Base-by-base conservation (phyloP, 2,888 invertebrate species). In the Sphecodes monilicornis region DNA sequence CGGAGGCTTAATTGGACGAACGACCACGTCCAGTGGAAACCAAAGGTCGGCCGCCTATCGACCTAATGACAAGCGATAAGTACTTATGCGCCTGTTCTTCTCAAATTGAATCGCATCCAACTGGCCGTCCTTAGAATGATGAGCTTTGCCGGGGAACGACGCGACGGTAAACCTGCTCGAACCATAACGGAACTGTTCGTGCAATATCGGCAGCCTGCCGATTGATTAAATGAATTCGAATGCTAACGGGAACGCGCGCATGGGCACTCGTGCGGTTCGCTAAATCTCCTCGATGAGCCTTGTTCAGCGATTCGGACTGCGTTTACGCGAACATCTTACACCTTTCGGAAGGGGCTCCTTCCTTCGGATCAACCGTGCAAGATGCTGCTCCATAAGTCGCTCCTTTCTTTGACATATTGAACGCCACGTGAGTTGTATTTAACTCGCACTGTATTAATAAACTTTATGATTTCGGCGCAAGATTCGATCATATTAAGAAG, bases 41-140 rank as follows among this genome's bases (percentile, higher is more conserved):
- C 64, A 78, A 69, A 85, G 84, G 78, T 85, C 78, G 84, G 43
- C 78, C 36, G 76, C 41, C 84, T 72, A 66, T 82, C 84, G 75
- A 82, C 66, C 78, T 83, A 83, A 83, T 82, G 82, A 78, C 78
- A 66, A 78, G 68, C 78, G 78, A 64, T 83, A 83, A 83, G 64
- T 74, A 66, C 66, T 66, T 66, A 54, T 60, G 64, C 50, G 73
- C 64, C 43, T 73, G 76, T 46, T 76, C 36, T 70, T 70, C 69
- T 70, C 54, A 84, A 84, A 84, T 80, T 75, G 75, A 82, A 80
- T 77, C 36, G 84, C 75, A 36, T 76, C 73, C 71, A 57, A 60
- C 75, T n/a, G 16, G 70, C 50, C 32, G 66, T 75, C 72, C 77
- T 57, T 13, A 22, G 82, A 82, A 82, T 76, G 68, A 76, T 69